Conservation (phyloP, 2,113 vertebrate species). For the Plecturocebus donacophilus region DNA sequence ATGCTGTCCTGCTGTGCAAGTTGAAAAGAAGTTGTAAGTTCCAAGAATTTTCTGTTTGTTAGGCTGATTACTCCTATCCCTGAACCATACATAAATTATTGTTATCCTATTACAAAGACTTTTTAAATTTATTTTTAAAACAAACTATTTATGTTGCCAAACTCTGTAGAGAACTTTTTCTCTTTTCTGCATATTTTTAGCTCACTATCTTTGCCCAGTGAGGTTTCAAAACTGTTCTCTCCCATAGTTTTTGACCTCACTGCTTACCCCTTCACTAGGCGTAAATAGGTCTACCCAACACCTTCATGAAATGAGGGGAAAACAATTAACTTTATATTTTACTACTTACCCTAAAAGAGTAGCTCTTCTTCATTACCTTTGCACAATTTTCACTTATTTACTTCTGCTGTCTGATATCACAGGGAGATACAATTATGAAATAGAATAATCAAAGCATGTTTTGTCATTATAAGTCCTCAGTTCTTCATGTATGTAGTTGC, state of each 20-base stretch:
- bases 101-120: background rate
- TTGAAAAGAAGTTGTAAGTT: background rate
- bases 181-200: background rate
- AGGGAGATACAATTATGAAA: background rate
- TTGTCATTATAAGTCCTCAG: background rate
- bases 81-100: background rate
- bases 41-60: background rate
- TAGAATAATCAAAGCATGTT: background rate
- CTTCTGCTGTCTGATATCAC: background rate
- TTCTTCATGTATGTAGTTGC: background rate
- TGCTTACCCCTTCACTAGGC: background rate
- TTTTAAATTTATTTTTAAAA: background rate
- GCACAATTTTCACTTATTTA: background rate
- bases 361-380: background rate
- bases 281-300: background rate
- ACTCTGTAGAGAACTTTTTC: background rate
- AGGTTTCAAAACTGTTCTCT: background rate
- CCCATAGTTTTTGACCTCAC: background rate
- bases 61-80: background rate
- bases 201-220: background rate
- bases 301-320: background rate
- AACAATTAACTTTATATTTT: background rate
- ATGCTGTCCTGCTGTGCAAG: background rate
- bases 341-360: background rate
- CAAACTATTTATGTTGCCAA: background rate